A percentile compares a stretch with the other conserved stretches of the same genome.
phyloP scores from a whole-genome alignment of 2,113 vertebrate genomes.

The Xerus inauris region DNA sequence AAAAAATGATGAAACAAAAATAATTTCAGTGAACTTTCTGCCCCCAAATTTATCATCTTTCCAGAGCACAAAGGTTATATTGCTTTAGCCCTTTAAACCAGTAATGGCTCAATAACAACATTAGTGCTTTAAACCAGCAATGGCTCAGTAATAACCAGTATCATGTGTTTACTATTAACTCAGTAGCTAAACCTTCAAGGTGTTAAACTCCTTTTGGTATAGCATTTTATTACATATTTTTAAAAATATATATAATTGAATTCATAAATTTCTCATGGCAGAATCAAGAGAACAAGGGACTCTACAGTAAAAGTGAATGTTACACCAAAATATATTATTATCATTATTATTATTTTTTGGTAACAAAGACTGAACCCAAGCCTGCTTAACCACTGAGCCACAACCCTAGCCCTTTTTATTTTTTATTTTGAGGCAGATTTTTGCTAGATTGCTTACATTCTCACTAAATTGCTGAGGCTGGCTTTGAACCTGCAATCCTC shows the following conservation, averaged over 20 bases:
- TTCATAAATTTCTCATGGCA: slow-evolving; percentile 41
- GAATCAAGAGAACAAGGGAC: slow-evolving; percentile 35
- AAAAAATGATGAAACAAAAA: slow-evolving; percentile 45
- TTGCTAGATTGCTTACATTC: too few species aligned
- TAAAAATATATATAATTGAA: slow-evolving; percentile 28
- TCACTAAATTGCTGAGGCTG: too few species aligned
- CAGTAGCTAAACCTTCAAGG: background rate
- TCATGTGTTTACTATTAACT: slow-evolving; percentile 42
- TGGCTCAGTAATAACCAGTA: background rate
- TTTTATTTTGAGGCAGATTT: too few species aligned
- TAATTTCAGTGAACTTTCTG: slow-evolving; percentile 58
- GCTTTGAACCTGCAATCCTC: too few species aligned
- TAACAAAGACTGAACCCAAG: too few species aligned
- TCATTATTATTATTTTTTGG: background rate
- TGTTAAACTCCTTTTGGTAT: background rate
- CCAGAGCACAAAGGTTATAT: background rate
- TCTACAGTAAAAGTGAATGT: background rate
- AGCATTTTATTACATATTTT: background rate
- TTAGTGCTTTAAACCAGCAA: slow-evolving; percentile 33
- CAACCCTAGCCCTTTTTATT: too few species aligned
- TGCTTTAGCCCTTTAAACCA: slow-evolving; percentile 21
- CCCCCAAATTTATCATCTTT: slow-evolving; percentile 43
- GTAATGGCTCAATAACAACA: background rate
- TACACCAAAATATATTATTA: background rate
- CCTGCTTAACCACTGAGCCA: too few species aligned